These are phyloP conservation scores for Pocillopora verrucosa DNA, from an alignment of 64 coral and sea anemone genomes.

Conservation along the genomic window DNA sequence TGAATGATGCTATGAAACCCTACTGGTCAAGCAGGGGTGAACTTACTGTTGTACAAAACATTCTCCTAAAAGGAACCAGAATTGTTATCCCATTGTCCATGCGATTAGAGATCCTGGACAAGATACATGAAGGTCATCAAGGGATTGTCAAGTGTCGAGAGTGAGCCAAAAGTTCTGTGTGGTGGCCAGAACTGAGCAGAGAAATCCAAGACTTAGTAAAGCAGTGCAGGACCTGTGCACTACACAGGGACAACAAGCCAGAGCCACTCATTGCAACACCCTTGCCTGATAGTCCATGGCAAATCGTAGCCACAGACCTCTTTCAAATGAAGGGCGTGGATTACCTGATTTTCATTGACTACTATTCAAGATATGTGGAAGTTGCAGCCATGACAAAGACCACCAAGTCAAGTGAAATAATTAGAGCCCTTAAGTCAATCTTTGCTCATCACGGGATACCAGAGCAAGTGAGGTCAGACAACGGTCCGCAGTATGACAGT, in stretches of 20 bases:
- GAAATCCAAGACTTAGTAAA: conserved; percentile 35
- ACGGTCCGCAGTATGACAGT: neutral
- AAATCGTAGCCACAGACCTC: conserved; percentile 6
- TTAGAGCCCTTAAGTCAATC: neutral
- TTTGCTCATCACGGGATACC: neutral
- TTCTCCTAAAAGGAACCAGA: conserved; percentile 36
- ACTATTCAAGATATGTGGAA: neutral
- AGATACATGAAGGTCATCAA: conserved; percentile 55
- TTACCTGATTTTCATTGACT: neutral
- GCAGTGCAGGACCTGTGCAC: conserved; percentile 11
- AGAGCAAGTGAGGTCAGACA: neutral
- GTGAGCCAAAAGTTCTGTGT: conserved; percentile 55
- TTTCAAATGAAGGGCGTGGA: neutral
- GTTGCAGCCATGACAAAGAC: neutral
- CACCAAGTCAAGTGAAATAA: neutral
- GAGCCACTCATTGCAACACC: neutral
- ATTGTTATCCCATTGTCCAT: conserved; percentile 53
- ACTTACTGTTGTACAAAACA: conserved; percentile 39
- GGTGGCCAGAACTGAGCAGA: conserved; percentile 53
- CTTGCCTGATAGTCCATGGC: conserved; percentile 1
- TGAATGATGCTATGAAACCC: conserved; percentile 28
- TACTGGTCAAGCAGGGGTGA: conserved; percentile 36
- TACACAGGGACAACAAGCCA: too few species aligned
- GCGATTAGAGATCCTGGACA: conserved; percentile 49
- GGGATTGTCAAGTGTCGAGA: conserved; percentile 48